phyloP scores from a whole-genome alignment of 2,797 vertebrate genomes.

The Enteromius fasciolatus region DNA sequence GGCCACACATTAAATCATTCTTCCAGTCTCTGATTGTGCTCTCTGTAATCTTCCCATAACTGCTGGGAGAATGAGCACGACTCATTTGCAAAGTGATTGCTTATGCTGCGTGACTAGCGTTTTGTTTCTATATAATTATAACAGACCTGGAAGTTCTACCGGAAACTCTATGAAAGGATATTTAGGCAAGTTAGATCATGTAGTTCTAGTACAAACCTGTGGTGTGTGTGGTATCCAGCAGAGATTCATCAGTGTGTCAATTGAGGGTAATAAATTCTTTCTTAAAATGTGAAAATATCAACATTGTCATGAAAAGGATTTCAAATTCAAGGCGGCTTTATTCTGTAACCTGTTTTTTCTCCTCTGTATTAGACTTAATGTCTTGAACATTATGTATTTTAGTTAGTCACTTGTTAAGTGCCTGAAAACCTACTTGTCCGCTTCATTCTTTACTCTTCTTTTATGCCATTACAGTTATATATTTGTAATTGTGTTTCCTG shows the following conservation, averaged over 20 bases:
- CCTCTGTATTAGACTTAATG: neutral
- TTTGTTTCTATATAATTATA: conserved; percentile 31
- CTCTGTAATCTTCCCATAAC: conserved; percentile 47
- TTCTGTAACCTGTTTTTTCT: neutral
- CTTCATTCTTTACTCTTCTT: neutral
- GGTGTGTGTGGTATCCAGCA: neutral
- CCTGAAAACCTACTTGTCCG: neutral
- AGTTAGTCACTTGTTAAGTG: neutral
- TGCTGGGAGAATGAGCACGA: conserved; percentile 17
- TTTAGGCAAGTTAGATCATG: neutral
- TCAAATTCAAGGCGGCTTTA: neutral
- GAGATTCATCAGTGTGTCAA: neutral
- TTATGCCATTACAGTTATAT: neutral
- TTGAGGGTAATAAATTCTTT: neutral
- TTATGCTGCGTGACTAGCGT: conserved; percentile 25
- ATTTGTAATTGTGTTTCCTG: neutral
- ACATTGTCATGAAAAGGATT: neutral
- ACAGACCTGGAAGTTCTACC: neutral
- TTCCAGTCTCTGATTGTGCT: conserved; percentile 1
- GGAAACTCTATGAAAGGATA: neutral
- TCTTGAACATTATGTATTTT: neutral
- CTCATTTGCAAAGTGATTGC: conserved; percentile 53
- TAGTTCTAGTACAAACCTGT: neutral
- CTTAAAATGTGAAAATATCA: neutral
- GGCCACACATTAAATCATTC: conserved; percentile 52